These are phyloP conservation scores for Calyptommatus sinebrachiatus DNA, from an alignment of 2,113 vertebrate species.

Conservation along the genomic window DNA sequence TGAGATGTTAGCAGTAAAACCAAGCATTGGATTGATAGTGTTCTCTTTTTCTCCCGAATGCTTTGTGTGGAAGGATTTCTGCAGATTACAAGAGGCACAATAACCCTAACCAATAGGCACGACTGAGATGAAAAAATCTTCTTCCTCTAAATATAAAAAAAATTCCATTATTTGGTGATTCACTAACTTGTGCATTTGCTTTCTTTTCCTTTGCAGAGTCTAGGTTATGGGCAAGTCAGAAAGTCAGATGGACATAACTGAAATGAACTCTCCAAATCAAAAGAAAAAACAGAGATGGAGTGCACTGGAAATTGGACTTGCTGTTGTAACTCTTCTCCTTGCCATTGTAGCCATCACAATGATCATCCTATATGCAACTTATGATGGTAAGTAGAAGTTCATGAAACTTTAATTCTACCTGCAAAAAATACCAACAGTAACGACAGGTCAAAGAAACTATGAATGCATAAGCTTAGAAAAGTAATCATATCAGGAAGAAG, in stretches of 20 bases:
- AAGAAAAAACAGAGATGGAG: conserved; percentile 85
- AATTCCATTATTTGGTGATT: neutral
- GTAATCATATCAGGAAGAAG: neutral
- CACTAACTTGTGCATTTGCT: neutral
- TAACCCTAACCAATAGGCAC: neutral
- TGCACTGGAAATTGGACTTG: conserved; percentile 84
- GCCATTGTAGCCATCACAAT: conserved; percentile 83
- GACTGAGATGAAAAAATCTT: neutral
- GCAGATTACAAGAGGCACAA: neutral
- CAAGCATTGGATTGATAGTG: neutral
- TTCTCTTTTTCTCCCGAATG: conserved; percentile 3
- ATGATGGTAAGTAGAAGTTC: conserved; percentile 66
- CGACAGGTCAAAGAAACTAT: neutral
- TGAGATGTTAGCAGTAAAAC: neutral
- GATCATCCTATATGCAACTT: conserved; percentile 85
- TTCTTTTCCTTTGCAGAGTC: conserved; percentile 68
- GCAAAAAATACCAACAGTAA: neutral
- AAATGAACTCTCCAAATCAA: conserved; percentile 84
- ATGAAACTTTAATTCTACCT: neutral
- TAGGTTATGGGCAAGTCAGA: conserved; percentile 86
- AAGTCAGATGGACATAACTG: conserved; percentile 90
- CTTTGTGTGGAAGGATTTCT: conserved; percentile 25
- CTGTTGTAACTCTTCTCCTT: conserved; percentile 80
- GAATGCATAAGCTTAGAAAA: neutral
- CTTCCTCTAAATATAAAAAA: neutral